Percentiles rank a stretch among this genome's conserved stretches.
Evolutionary conservation across 2,888 invertebrate genomes (phyloP).

Genomic region (Epicampocera succincta): DNA sequence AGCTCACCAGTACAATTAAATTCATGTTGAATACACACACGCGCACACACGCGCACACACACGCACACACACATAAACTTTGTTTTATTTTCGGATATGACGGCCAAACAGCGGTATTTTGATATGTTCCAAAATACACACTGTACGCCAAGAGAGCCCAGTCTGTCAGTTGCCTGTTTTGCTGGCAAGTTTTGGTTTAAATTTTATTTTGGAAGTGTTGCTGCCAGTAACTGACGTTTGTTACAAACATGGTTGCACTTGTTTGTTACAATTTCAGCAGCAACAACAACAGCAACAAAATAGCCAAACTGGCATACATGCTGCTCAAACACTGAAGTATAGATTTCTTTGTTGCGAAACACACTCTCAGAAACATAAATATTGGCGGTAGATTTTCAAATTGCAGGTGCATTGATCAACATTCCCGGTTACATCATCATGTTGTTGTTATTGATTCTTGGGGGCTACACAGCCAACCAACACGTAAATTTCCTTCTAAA

Average conservation of each 20-base stretch:
- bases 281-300: constrained; percentile 22
- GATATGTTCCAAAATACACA: constrained; percentile 58
- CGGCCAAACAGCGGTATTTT: constrained; percentile 54
- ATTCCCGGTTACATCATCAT: constrained; percentile 50
- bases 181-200: constrained; percentile 51
- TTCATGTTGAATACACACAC: not conserved
- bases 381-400: constrained; percentile 60
- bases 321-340: constrained; percentile 18
- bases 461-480: constrained; percentile 23
- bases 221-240: constrained; percentile 67
- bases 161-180: constrained; percentile 46
- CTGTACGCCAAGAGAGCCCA: constrained; percentile 20
- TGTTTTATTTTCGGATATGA: constrained; percentile 42
- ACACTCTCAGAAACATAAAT: constrained; percentile 27
- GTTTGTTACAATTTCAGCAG: constrained; percentile 66
- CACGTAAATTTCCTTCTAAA: not conserved
- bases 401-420: constrained; percentile 66
- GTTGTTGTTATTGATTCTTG: constrained; percentile 25
- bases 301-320: constrained; percentile 11
- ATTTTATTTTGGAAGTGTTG: constrained; percentile 57
- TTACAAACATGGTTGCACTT: constrained; percentile 39
- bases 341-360: constrained; percentile 34
- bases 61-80: not conserved
- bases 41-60: constrained; percentile 9
- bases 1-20: constrained; percentile 26